phyloP scores from a whole-genome alignment of 2,797 vertebrate genomes.

The Hippoglossus hippoglossus region DNA sequence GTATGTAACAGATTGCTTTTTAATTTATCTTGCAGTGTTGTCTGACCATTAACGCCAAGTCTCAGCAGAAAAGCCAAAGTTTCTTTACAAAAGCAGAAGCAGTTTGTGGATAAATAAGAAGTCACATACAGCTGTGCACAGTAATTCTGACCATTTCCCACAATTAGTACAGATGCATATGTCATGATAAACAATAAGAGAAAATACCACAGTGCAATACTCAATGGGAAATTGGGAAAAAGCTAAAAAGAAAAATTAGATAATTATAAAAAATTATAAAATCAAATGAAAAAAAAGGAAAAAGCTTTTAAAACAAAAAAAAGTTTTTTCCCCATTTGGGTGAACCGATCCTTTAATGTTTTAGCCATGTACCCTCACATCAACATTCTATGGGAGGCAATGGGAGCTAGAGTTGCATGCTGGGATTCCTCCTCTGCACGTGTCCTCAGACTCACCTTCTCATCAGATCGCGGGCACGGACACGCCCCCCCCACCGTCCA shows the following conservation, averaged over 20 bases:
- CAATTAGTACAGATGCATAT: too few species aligned
- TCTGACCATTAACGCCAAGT: background rate
- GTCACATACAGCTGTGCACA: background rate
- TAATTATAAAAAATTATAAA: background rate
- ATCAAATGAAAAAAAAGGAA: too few species aligned
- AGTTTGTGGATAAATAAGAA: background rate
- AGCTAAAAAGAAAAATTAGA: too few species aligned
- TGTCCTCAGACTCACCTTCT: conserved; percentile 34
- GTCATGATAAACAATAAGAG: too few species aligned
- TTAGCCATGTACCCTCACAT: too few species aligned
- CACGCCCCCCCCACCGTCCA: conserved; percentile 27
- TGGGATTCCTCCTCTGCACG: conserved; percentile 30
- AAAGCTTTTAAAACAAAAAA: background rate
- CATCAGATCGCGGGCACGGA: conserved; percentile 55
- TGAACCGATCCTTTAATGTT: background rate
- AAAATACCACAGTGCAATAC: too few species aligned
- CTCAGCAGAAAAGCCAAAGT: too few species aligned
- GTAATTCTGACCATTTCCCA: too few species aligned
- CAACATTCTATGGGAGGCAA: too few species aligned
- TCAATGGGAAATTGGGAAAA: too few species aligned
- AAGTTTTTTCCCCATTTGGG: background rate
- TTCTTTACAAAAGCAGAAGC: background rate
- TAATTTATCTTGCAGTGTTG: background rate
- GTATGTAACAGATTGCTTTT: too few species aligned
- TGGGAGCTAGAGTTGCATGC: conserved; percentile 2